Conservation (phyloP, 2,888 invertebrate genomes). For the Agrochola circellaris region DNA sequence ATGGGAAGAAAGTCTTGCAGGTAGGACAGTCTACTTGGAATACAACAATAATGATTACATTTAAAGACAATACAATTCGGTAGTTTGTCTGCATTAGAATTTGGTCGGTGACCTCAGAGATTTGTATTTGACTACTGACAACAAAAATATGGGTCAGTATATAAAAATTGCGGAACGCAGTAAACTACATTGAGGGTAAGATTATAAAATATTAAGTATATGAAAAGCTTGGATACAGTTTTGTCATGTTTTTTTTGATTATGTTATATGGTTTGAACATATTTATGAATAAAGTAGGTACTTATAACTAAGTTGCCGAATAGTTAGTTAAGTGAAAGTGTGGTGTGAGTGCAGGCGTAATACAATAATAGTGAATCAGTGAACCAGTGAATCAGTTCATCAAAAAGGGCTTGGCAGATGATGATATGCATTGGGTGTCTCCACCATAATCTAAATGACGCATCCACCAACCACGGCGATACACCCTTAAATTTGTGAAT, state of each 20-base stretch:
- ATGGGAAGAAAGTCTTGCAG: too few relatives aligned
- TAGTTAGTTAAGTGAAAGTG: background rate
- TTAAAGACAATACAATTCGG: too few relatives aligned
- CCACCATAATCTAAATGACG: background rate
- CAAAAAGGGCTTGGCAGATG: background rate
- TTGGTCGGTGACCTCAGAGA: too few relatives aligned
- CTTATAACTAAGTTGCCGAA: too few relatives aligned
- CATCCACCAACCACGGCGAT: background rate
- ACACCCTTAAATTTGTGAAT: slow-evolving; percentile 4
- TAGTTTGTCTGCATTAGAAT: too few relatives aligned
- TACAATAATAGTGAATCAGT: background rate
- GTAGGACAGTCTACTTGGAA: too few relatives aligned
- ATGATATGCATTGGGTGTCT: background rate
- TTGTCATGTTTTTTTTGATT: background rate
- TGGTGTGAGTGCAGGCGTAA: background rate
- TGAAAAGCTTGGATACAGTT: background rate
- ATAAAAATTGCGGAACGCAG: too few relatives aligned
- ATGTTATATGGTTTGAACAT: too few relatives aligned
- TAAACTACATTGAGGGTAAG: background rate
- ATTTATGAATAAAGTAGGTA: too few relatives aligned
- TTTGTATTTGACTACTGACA: too few relatives aligned
- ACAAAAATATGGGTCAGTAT: too few relatives aligned
- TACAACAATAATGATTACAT: too few relatives aligned
- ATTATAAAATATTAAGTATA: background rate
- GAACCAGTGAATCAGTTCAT: background rate